Percentiles rank a stretch among this genome's conserved stretches.
Conservation (phyloP, 2,888 invertebrate species). For the Podotricha telesiphe region DNA sequence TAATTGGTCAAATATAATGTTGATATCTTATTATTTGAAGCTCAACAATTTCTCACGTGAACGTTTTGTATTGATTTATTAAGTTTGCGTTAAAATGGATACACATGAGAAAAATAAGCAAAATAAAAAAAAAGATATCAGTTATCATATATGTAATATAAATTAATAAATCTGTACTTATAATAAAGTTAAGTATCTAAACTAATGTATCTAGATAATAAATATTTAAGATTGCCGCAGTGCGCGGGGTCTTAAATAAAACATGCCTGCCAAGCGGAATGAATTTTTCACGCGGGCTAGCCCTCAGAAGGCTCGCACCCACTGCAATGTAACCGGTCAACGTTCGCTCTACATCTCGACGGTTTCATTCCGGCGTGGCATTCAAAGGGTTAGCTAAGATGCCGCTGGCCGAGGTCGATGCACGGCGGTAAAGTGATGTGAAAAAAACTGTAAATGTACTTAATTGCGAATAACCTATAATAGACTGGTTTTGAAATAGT, state of each 20-base stretch:
- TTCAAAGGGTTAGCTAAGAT: conserved; percentile 42
- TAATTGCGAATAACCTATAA: not conserved
- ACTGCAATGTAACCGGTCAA: conserved; percentile 43
- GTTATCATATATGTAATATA: not conserved
- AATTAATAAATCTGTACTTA: not conserved
- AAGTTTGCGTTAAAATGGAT: too few species aligned
- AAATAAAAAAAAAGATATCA: too few species aligned
- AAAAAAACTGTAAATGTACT: conserved; percentile 6
- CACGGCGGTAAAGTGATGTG: conserved; percentile 28
- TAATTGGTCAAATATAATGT: too few species aligned
- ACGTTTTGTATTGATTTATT: too few species aligned
- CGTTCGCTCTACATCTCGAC: conserved; percentile 42
- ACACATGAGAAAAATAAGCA: too few species aligned
- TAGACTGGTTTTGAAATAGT: not conserved
- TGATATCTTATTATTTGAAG: too few species aligned
- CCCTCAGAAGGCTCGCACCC: conserved; percentile 41
- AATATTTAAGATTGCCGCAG: conserved; percentile 50
- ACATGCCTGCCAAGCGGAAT: conserved; percentile 61
- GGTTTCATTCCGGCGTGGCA: conserved; percentile 35
- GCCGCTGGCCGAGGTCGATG: conserved; percentile 37
- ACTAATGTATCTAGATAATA: conserved; percentile 1
- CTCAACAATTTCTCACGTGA: too few species aligned
- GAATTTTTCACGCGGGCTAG: conserved; percentile 69
- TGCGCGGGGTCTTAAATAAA: conserved; percentile 74
- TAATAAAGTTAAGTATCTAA: not conserved